Base-by-base conservation (phyloP, 2,113 vertebrate genomes). In the Cephalopholis sonnerati region DNA sequence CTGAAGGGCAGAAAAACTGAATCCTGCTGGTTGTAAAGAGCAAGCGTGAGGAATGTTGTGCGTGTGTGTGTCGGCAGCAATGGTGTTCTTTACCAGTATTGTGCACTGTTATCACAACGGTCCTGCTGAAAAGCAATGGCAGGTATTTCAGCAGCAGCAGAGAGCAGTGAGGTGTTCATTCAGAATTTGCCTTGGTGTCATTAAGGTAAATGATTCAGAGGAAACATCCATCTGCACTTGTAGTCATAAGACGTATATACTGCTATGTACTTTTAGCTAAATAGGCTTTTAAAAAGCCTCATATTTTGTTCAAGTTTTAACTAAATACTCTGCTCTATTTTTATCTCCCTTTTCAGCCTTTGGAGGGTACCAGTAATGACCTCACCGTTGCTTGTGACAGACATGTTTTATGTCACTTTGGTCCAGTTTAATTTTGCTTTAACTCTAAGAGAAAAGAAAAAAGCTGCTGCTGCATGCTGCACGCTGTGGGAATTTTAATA, bases 11-110 rank as follows among this genome's bases (percentile, higher is more conserved):
- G 50, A 55, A 29, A 71, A 39, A 25, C 41, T 58, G 59, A 77
- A 78, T 73, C 61, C 74, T 73, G 81, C 81, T 58, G 18, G 29
- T 62, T 85, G 39, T 62, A 57, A 74, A 68, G 66, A 76, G 66
- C 29, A 65, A 25, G 53, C 7, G 44, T 79, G 72, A 68, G 71
- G 70, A 68, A 61, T 62, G 75, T n/a, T 22, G 59, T 39, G 67
- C 17, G 55, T 44, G 59, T 50, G 69, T 36, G 59, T 41, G 67
- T 27, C n/a, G 29, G 44, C 20, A 41, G 22, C 27, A 36, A 1
- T 46, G 50, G 17, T 54, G 29, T 22, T 70, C 57, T 57, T 50
- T 62, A 16, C 63, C 12, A 17, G 50, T 50, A 51, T 81, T 32
- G 50, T 9, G 9, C 20, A 41, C 4, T 6, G 63, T 74, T 22